Percentiles rank a stretch among this genome's conserved stretches.
Evolutionary conservation across 2,888 invertebrate species (phyloP).

Genomic region (Orthosia cruda): DNA sequence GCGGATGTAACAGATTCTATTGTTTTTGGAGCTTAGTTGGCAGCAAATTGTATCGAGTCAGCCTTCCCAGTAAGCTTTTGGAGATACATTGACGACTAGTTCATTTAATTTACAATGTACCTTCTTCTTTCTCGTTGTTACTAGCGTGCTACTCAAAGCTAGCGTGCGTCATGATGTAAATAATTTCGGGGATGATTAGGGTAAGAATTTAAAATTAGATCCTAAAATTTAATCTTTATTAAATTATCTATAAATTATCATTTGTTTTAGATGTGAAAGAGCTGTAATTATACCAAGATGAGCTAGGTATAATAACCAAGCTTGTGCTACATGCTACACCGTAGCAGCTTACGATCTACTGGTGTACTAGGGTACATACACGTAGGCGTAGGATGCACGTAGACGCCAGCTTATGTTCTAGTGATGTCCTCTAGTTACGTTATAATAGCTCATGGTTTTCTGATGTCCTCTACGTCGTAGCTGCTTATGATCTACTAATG

Average conservation of each 20-base stretch:
- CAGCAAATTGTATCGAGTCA: no score
- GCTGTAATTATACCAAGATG: no score
- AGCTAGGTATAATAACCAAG: no score
- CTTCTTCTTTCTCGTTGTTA: not conserved
- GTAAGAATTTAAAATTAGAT: not conserved
- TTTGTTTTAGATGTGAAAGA: not conserved
- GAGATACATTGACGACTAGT: slow-evolving; percentile 1
- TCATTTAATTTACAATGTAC: slow-evolving; percentile 25
- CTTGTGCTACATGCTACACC: not conserved
- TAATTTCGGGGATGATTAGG: not conserved
- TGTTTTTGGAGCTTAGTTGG: no score
- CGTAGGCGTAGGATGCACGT: no score
- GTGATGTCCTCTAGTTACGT: not conserved
- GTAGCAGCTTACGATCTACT: not conserved
- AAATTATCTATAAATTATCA: no score
- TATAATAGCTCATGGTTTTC: not conserved
- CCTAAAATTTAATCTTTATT: no score
- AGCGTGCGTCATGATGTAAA: not conserved
- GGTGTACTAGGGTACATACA: no score
- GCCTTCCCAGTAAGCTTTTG: no score
- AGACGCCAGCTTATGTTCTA: no score
- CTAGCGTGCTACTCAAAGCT: no score
- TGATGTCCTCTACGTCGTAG: not conserved
- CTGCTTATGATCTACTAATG: not conserved
- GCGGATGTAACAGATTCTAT: no score